Percentiles rank a stretch among this genome's conserved stretches.
These are phyloP conservation scores for Campoletis sonorensis DNA, from an alignment of 1,140 invertebrate species.

Conservation along the genomic window DNA sequence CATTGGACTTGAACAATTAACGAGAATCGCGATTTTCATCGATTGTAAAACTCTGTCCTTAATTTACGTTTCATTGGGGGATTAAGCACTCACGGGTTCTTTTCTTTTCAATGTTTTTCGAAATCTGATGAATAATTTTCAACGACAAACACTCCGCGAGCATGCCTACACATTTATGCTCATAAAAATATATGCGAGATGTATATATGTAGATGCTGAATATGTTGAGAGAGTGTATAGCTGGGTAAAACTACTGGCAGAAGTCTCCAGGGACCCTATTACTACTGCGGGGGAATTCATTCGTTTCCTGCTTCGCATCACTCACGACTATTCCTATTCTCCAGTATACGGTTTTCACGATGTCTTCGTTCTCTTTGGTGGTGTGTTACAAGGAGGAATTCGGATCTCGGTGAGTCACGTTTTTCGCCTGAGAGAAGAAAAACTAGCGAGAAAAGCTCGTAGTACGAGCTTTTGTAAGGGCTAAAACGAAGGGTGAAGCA, in stretches of 20 bases:
- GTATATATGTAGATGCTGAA: no score
- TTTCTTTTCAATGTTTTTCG: no score
- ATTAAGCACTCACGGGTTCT: no score
- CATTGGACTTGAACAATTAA: neutral
- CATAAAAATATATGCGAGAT: no score
- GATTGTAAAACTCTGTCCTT: no score
- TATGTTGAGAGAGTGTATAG: no score
- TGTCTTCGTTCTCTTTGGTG: slow-evolving; percentile 1
- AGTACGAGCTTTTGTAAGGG: neutral
- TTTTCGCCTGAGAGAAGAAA: slow-evolving; percentile 12
- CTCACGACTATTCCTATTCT: slow-evolving; percentile 4
- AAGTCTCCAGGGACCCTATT: neutral
- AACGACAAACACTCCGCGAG: no score
- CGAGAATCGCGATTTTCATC: neutral
- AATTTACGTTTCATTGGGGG: no score
- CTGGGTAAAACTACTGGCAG: neutral
- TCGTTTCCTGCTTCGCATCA: slow-evolving; percentile 13
- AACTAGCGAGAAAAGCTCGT: neutral
- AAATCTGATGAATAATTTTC: no score
- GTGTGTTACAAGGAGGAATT: neutral
- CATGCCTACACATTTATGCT: neutral
- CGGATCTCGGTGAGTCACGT: slow-evolving; percentile 15
- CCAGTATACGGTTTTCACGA: neutral
- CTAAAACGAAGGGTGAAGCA: slow-evolving; percentile 13
- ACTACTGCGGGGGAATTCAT: slow-evolving; percentile 1